phyloP scores from a whole-genome alignment of 2,113 vertebrate genomes.

The Parotia lawesii region DNA sequence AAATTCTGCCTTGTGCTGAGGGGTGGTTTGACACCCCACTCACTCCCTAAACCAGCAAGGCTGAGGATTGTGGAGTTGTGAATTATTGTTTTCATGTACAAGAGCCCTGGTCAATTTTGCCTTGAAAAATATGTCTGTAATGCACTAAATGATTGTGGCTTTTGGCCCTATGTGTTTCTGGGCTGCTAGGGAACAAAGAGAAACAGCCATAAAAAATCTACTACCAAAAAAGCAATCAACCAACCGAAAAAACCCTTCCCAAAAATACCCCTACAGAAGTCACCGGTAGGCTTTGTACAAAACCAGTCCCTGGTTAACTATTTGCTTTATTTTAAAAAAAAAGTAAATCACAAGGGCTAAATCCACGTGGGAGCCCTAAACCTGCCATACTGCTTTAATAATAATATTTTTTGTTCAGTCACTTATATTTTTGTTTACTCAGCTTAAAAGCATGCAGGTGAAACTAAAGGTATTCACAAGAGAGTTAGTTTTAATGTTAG shows the following conservation, averaged over 20 bases:
- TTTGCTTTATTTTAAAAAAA: neutral
- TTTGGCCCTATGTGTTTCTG: neutral
- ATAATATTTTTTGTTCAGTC: neutral
- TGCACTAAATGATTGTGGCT: neutral
- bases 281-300: neutral
- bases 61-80: neutral
- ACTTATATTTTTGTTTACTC: neutral
- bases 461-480: neutral
- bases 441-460: neutral
- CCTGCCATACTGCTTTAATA: neutral
- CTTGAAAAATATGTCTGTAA: neutral
- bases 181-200: neutral
- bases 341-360: neutral
- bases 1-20: neutral
- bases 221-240: neutral
- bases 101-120: neutral
- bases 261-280: neutral
- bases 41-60: fast-evolving
- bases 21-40: neutral
- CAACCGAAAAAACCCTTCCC: neutral
- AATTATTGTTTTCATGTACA: neutral
- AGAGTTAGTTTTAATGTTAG: neutral
- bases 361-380: neutral
- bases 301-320: neutral
- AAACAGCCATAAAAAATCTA: neutral